phyloP scores from a whole-genome alignment of 1,140 invertebrate species.

The Agrilus planipennis region DNA sequence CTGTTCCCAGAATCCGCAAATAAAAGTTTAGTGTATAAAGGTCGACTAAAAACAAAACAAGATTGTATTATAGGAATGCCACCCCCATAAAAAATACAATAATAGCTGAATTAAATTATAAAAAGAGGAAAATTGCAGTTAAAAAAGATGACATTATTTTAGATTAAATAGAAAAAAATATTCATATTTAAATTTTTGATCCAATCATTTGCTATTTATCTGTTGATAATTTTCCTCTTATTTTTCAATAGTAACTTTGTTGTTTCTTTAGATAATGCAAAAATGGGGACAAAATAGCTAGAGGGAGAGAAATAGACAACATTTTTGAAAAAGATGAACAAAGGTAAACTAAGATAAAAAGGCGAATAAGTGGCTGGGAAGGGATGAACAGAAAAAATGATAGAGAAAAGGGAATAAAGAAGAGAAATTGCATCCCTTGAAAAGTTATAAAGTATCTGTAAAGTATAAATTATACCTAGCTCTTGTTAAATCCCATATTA shows the following conservation, averaged over 20 bases:
- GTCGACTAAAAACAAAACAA: constrained; percentile 34
- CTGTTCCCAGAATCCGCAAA: constrained; percentile 45
- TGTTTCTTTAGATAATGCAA: no score
- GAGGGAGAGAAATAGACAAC: constrained; percentile 5
- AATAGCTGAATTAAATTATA: no score
- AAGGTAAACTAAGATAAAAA: background rate
- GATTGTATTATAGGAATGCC: no score
- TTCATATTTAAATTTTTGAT: no score
- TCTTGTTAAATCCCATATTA: constrained; percentile 49
- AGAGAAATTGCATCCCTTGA: background rate
- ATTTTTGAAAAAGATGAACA: background rate
- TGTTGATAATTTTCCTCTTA: no score
- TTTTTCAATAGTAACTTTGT: no score
- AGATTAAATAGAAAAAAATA: no score
- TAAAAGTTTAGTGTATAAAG: constrained; percentile 40
- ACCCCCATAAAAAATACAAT: no score
- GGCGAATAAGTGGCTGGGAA: background rate
- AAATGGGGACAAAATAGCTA: constrained; percentile 11
- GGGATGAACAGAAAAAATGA: background rate
- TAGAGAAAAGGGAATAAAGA: constrained; percentile 7
- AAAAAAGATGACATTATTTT: no score
- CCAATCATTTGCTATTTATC: no score
- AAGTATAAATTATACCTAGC: constrained; percentile 37
- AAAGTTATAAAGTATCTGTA: background rate
- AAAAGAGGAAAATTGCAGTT: no score